Percentiles rank a stretch among this genome's conserved stretches.
phyloP scores from a whole-genome alignment of 2,113 vertebrate species.

The Gobio gobio region DNA sequence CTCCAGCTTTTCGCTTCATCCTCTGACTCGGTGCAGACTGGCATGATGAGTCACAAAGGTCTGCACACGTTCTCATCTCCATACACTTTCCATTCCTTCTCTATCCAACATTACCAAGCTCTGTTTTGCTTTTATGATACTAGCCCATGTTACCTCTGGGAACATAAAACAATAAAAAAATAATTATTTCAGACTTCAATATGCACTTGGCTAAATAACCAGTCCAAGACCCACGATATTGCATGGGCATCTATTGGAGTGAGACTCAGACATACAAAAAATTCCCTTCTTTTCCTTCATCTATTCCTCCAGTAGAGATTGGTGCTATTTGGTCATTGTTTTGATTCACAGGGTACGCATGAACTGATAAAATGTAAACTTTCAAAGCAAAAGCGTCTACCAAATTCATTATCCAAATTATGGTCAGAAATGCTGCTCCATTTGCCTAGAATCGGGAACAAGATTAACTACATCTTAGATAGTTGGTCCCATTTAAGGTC shows the following conservation, averaged over 20 bases:
- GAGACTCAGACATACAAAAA: not conserved
- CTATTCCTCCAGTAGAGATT: not conserved
- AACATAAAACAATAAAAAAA: not conserved
- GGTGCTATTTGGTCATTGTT: not conserved
- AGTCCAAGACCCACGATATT: not conserved
- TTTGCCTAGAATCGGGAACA: too few relatives aligned
- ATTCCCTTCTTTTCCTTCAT: not conserved
- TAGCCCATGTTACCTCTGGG: not conserved
- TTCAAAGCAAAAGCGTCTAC: not conserved
- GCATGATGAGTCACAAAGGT: constrained; percentile 27
- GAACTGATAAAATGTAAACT: not conserved
- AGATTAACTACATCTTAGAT: too few relatives aligned
- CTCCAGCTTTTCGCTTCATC: constrained; percentile 30
- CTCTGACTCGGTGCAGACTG: constrained; percentile 47
- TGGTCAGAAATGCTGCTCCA: too few relatives aligned
- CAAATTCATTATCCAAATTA: not conserved
- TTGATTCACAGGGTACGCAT: not conserved
- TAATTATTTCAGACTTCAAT: not conserved
- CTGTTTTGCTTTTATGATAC: constrained; percentile 5
- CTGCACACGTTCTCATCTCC: not conserved
- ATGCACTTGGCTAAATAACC: not conserved
- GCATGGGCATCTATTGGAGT: not conserved
- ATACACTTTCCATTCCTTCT: not conserved
- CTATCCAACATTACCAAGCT: not conserved
- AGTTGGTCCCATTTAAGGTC: too few relatives aligned